These are phyloP conservation scores for Menidia beryllina DNA, from an alignment of 2,113 vertebrate species.

Conservation along the genomic window DNA sequence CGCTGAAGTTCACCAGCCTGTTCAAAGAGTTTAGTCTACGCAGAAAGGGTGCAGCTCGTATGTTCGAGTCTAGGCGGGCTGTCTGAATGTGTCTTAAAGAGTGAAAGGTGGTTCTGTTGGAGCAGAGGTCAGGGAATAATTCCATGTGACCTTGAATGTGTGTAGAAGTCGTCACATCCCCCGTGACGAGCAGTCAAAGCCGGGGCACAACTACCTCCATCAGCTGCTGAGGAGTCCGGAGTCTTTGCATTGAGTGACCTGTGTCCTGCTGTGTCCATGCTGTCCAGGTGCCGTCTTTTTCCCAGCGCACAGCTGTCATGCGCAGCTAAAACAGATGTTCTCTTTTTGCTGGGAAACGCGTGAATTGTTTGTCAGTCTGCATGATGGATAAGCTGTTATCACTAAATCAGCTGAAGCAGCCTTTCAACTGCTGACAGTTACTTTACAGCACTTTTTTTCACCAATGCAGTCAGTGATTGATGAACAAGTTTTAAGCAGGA, in stretches of 20 bases:
- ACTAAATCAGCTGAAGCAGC: neutral
- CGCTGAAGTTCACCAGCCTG: slow-evolving; percentile 26
- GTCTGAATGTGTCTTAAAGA: neutral
- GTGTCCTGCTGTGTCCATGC: slow-evolving; percentile 9
- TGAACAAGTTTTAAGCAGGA: slow-evolving; percentile 13
- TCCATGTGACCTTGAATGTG: slow-evolving; percentile 61
- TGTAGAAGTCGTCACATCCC: slow-evolving; percentile 21
- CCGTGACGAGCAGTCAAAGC: neutral
- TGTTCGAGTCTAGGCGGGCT: neutral
- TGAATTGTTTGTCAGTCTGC: neutral
- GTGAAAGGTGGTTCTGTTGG: neutral
- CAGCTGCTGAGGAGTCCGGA: slow-evolving; percentile 45
- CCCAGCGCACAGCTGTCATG: slow-evolving; percentile 4
- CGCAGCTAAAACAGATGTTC: neutral
- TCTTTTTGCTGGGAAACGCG: neutral
- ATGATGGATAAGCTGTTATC: neutral
- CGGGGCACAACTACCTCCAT: neutral
- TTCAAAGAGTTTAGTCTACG: slow-evolving; percentile 5
- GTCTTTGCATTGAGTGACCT: neutral
- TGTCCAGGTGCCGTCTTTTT: neutral
- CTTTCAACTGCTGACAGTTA: no score
- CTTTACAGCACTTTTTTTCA: no score
- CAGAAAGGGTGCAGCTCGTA: neutral
- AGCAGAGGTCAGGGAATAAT: slow-evolving; percentile 21
- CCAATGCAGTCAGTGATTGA: neutral